Base-by-base conservation (phyloP, 2,888 invertebrate genomes). In the Itoplectis maculator region DNA sequence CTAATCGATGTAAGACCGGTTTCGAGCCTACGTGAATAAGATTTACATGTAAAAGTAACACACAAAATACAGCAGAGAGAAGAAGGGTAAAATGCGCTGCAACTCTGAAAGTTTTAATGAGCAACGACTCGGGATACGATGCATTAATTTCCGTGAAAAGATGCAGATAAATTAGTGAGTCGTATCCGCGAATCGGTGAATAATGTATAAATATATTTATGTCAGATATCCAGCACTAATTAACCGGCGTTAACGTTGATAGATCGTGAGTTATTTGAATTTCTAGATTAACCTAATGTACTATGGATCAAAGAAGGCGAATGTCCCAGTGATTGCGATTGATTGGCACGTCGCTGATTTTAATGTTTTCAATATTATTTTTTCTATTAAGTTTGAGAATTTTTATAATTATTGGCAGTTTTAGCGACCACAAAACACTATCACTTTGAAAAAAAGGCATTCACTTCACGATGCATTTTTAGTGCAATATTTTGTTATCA, bases 211-310 rank as follows among this genome's bases (percentile, higher is more conserved):
- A 78, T 42, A 63, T 63, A 69, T 65, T 69, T 75, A 72, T 75
- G 82, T 79, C 79, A 61, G 70, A 75, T 75, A 82, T 72, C 45
- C 66, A 75, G 75, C 75, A 75, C 75, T 72, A 75, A 75, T 75
- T 61, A 79, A 79, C 75, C 75, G 79, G 75, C 74, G 75, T 79
- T 72, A 75, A 70, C 70, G 79, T 75, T 82, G 82, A 79, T 82
- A 82, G 70, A 70, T 70, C 65, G 79, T 82, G 79, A 82, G 70
- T 82, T 72, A 72, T 75, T 66, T 59, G 42, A 70, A 82, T 75
- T 79, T 79, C 35, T 82, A 82, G 79, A 79, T 65, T 81, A 81
- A 59, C 42, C 65, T 75, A 79, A 79, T 66, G 75, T 79, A 79
- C 65, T 66, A 75, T 70, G 74, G 51, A 66, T 72, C 56, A 23